Base-by-base conservation (phyloP, 2,888 invertebrate genomes). In the Chouioia cunea region DNA sequence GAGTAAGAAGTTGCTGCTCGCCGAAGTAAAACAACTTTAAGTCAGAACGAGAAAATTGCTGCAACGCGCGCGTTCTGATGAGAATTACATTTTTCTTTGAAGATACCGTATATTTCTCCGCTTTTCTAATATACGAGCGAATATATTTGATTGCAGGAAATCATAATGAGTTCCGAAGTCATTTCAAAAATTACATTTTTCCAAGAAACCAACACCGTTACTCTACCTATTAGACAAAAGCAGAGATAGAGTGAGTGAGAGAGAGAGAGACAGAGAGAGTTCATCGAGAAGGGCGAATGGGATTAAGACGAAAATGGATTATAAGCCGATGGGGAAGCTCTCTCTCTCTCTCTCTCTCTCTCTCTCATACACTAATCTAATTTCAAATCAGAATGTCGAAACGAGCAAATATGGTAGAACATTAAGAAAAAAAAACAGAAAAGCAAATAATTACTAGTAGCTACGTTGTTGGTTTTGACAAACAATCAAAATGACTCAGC, bases 221-320 rank as follows among this genome's bases (percentile, higher is more conserved):
- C 18, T 15, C 54, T 14, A 43, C 22, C 18, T 27, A 47, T 27
- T 56, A 70, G 65, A 70, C 62, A 70, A 70, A 57, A 52, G 46
- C 59, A 27, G 36, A 44, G 16, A n/a, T 8, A 14, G 23, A 14
- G 57, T 8, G 47, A 6, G 22, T 27, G 53, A 22, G 23, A 2
- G 44, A 46, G 43, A 47, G 20, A 43, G 15, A 36, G 59, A 20
- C 15, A 3, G 56, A 16, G 69, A 64, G 18, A 62, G 43, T 2
- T 20, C 18, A 3, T 23, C 10, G 59, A 27, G 57, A 14, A 15
- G 54, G 22, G 65, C 36, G 76, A 77, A 76, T 75, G 70, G 73
- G 76, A 76, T 77, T 77, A 76, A 73, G 73, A 69, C 63, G 75
- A 76, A 76, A 77, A 76, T 76, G 77, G 77, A 77, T 76, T 77